These are phyloP conservation scores for Euleptes europaea DNA, from an alignment of 2,113 vertebrate genomes.

Conservation along the genomic window DNA sequence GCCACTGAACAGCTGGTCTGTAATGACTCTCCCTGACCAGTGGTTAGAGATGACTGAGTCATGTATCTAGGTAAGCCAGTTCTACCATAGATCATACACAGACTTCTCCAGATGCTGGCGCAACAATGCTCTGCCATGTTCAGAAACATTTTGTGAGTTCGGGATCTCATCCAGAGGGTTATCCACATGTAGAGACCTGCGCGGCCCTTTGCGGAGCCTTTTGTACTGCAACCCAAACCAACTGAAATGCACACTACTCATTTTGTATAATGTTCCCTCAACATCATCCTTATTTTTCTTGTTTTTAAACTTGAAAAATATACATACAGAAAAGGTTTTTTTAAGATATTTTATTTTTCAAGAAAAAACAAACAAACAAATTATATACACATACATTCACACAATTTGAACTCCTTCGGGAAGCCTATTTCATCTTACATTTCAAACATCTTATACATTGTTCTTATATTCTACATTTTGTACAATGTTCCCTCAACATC, in stretches of 20 bases:
- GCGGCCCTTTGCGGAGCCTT: neutral
- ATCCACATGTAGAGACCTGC: no score
- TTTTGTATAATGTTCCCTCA: conserved; percentile 36
- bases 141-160: neutral
- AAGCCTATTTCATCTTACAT: no score
- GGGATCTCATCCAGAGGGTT: neutral
- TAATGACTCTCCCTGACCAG: neutral
- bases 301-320: conserved; percentile 22
- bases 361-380: no score
- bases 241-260: conserved; percentile 7
- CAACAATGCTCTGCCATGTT: neutral
- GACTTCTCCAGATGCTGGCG: neutral
- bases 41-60: neutral
- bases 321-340: neutral
- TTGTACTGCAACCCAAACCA: neutral
- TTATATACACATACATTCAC: no score
- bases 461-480: no score
- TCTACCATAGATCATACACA: neutral
- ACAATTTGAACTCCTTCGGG: no score
- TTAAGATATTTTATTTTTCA: no score
- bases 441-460: no score
- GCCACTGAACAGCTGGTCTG: neutral
- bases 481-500: conserved; percentile 11
- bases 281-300: neutral
- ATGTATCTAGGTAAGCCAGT: neutral